Evolutionary conservation across 2,888 invertebrate genomes (phyloP), one percentile per base, ranked within the genome.

Genomic region (Drosophila kokeensis): DNA sequence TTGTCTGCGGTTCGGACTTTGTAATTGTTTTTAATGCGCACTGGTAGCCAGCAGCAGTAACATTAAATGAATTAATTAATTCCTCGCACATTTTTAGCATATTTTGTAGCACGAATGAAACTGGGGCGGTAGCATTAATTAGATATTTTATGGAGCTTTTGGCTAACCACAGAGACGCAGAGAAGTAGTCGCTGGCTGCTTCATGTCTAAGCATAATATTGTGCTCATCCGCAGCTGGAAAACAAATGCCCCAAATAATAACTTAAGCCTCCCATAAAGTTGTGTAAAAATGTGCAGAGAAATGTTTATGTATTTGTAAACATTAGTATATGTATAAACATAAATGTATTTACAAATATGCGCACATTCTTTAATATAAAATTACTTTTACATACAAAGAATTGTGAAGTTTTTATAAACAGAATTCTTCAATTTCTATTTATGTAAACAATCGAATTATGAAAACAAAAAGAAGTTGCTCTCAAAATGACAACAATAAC

Each of bases 1-100:
- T 66, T 69, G 59, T 45, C 57, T 70, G 82, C 59, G 73, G 70
- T 55, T 67, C 74, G 66, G 70, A 72, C 66, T 76, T 70, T 66
- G 68, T 69, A 88, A 85, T 79, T 75, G 82, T 72, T 74, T 85
- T 77, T 70, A 77, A 82, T 69, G 69, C 69, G 70, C 68, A 34
- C 57, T 60, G 64, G 73, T 67, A 59, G 52, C 59, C 34, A 38
- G 50, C 48, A 69, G 72, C 60, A 45, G 59, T 52, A 60, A 69
- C 82, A 84, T 84, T 82, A 76, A 84, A 82, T 73, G 70, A 87
- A 87, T 87, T 83, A 85, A 83, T 84, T 84, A 60, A 84, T 79
- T 87, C 55, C 70, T 64, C 69, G 61, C 69, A 76, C 79, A 84
- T 79, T 81, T 81, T 76, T 62, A 69, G 68, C 62, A 42, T 42